Evolutionary conservation across 1,140 invertebrate genomes (phyloP).

Genomic region (Drosophila kikkawai): DNA sequence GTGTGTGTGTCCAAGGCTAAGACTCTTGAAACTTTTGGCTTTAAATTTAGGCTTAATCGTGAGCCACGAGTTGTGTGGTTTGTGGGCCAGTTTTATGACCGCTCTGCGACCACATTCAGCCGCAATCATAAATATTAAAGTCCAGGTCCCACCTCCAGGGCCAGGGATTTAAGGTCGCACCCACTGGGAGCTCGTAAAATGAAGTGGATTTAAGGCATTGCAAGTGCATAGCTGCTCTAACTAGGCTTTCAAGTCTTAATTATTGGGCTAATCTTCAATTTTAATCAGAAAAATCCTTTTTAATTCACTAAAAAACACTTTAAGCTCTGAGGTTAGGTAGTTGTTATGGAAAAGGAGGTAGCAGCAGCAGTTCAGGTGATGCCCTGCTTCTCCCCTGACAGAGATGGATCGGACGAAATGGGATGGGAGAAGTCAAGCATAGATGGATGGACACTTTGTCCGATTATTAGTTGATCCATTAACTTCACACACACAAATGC

Average conservation of each 20-base stretch:
- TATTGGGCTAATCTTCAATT: neutral
- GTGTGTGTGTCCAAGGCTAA: conserved; percentile 6
- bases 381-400: conserved; percentile 4
- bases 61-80: neutral
- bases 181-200: neutral
- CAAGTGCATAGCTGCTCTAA: neutral
- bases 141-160: neutral
- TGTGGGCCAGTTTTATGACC: conserved; percentile 61
- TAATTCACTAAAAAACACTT: neutral
- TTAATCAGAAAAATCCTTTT: neutral
- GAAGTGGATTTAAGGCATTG: neutral
- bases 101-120: conserved; percentile 49
- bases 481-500: neutral
- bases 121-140: conserved; percentile 80
- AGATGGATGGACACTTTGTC: conserved; percentile 25
- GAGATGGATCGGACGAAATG: conserved; percentile 13
- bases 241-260: neutral
- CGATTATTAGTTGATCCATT: conserved; percentile 64
- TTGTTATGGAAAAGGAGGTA: too few species aligned
- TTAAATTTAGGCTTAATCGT: conserved; percentile 65
- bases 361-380: neutral
- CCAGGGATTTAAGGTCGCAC: neutral
- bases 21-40: conserved; percentile 51
- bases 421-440: neutral
- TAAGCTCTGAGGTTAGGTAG: neutral